These are phyloP conservation scores for Toxostoma redivivum DNA, from an alignment of 2,113 vertebrate genomes.

Conservation along the genomic window DNA sequence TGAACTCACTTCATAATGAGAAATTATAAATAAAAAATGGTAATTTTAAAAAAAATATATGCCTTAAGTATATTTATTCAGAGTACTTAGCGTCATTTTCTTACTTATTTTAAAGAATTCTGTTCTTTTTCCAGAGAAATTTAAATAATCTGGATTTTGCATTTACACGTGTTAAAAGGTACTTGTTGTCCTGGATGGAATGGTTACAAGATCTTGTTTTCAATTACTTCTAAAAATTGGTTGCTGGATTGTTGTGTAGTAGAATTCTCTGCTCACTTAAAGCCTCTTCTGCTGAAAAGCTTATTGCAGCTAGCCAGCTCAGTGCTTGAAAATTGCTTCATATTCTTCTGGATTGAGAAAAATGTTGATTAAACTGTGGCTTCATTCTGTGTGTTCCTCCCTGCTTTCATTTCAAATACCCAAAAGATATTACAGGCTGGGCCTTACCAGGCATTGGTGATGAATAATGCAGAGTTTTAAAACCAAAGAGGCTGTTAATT, in stretches of 20 bases:
- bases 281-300: neutral
- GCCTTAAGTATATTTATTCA: neutral
- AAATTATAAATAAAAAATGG: neutral
- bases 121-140: neutral
- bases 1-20: neutral
- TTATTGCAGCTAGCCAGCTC: neutral
- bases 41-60: accelerated
- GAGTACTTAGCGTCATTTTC: neutral
- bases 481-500: neutral
- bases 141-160: neutral
- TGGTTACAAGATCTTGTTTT: neutral
- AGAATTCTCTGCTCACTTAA: neutral
- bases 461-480: neutral
- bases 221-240: neutral
- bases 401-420: neutral
- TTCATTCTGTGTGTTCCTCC: neutral
- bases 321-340: neutral
- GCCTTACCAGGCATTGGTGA: neutral
- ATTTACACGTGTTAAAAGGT: neutral
- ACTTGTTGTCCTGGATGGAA: neutral
- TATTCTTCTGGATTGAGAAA: neutral
- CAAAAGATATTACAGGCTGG: neutral
- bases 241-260: neutral
- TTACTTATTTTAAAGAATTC: neutral
- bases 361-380: neutral